Evolutionary conservation across 2,113 vertebrate genomes (phyloP).

Genomic region (Petromus typicus): DNA sequence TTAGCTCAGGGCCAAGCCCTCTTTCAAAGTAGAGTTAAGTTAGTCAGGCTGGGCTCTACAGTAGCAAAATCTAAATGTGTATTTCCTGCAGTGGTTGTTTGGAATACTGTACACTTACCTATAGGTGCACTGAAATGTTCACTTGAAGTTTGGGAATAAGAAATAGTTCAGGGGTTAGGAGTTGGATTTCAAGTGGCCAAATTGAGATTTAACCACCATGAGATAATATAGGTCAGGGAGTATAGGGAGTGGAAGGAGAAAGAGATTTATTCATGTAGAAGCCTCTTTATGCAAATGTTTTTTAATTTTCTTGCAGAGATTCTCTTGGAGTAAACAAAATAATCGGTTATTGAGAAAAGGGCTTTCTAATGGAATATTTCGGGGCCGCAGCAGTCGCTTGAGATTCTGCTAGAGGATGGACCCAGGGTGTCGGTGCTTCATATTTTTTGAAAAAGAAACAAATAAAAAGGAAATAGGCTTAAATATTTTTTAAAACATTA

Average conservation of each 20-base stretch:
- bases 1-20: too few species aligned
- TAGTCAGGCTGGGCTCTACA: too few species aligned
- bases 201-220: not conserved
- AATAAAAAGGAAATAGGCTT: not conserved
- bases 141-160: not conserved
- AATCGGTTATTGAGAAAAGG: not conserved
- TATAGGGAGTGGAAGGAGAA: not conserved
- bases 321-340: not conserved
- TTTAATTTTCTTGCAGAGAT: not conserved
- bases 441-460: conserved; percentile 15
- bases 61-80: not conserved
- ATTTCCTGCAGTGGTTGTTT: not conserved
- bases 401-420: not conserved
- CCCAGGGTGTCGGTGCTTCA: not conserved
- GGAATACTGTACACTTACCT: not conserved
- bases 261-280: not conserved
- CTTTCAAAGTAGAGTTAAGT: too few species aligned
- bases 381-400: not conserved
- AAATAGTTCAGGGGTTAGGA: not conserved
- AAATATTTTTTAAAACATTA: not conserved
- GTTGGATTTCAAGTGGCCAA: not conserved
- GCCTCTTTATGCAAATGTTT: not conserved
- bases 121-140: not conserved
- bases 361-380: not conserved
- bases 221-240: not conserved